Percentiles rank a stretch among this genome's conserved stretches.
Conservation (phyloP, 2,113 vertebrate genomes). For the Myocastor coypus region DNA sequence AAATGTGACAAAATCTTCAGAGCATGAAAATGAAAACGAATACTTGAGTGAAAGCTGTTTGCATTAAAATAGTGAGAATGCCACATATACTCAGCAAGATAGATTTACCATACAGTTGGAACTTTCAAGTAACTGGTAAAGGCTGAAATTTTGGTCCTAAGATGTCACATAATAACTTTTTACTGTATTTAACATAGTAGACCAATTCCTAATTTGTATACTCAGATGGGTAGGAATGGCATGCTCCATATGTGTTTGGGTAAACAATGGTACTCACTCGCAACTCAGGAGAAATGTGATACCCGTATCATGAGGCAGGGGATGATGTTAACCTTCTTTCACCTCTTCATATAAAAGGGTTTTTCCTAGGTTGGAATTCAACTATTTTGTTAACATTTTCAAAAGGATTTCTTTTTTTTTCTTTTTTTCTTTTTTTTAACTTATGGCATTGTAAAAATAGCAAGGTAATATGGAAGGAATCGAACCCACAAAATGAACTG, state of each 20-base stretch:
- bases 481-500: background rate
- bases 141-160: background rate
- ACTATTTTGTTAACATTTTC: background rate
- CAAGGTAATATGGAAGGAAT: background rate
- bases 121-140: background rate
- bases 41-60: background rate
- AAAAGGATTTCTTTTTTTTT: background rate
- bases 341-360: background rate
- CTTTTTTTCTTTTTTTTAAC: too few species aligned
- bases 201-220: background rate
- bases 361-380: slow-evolving; percentile 5
- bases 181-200: background rate
- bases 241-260: background rate
- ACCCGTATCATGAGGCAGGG: background rate
- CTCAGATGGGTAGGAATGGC: background rate
- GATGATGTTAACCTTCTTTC: background rate
- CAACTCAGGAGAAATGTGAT: background rate
- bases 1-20: background rate
- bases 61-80: background rate
- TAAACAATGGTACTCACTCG: background rate
- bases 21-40: background rate
- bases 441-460: background rate
- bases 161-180: background rate
- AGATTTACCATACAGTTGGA: background rate
- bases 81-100: accelerated